Evolutionary conservation across 2,888 invertebrate genomes (phyloP).

Genomic region (Rhorus exstirpatorius): DNA sequence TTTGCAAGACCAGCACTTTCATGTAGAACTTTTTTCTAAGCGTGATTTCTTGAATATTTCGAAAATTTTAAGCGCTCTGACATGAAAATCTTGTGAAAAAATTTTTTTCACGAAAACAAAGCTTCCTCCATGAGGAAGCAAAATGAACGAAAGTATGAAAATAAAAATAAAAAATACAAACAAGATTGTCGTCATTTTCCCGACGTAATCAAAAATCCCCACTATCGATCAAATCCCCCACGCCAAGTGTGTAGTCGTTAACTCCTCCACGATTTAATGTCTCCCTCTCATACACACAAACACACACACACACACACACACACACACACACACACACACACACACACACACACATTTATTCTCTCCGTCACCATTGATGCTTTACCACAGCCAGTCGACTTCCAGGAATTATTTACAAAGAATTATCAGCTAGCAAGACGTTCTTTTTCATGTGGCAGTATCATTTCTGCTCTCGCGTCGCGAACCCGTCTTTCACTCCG

Average conservation of each 20-base stretch:
- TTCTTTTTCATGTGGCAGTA: slow-evolving; percentile 62
- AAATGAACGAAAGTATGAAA: too few relatives aligned
- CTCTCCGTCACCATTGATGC: slow-evolving; percentile 5
- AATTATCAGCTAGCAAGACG: slow-evolving; percentile 71
- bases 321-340: neutral
- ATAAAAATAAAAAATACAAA: slow-evolving; percentile 1
- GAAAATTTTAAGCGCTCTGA: too few relatives aligned
- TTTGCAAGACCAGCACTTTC: too few relatives aligned
- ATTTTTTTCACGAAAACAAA: too few relatives aligned
- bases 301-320: too few relatives aligned
- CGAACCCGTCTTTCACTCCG: neutral
- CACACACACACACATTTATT: slow-evolving; percentile 5
- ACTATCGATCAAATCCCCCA: neutral
- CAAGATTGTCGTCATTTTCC: slow-evolving; percentile 21
- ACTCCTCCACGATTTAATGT: slow-evolving; percentile 45
- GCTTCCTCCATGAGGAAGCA: too few relatives aligned
- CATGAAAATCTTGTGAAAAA: too few relatives aligned
- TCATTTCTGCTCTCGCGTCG: slow-evolving; percentile 63
- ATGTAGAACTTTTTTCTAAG: too few relatives aligned
- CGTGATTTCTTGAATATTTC: too few relatives aligned
- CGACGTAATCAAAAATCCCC: slow-evolving; percentile 35
- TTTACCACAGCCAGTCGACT: slow-evolving; percentile 61
- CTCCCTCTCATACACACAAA: slow-evolving; percentile 1
- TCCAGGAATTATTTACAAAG: slow-evolving; percentile 73
- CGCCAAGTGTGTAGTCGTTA: slow-evolving; percentile 25